Conservation (phyloP, 1,140 invertebrate genomes). For the Saccostrea echinata region DNA sequence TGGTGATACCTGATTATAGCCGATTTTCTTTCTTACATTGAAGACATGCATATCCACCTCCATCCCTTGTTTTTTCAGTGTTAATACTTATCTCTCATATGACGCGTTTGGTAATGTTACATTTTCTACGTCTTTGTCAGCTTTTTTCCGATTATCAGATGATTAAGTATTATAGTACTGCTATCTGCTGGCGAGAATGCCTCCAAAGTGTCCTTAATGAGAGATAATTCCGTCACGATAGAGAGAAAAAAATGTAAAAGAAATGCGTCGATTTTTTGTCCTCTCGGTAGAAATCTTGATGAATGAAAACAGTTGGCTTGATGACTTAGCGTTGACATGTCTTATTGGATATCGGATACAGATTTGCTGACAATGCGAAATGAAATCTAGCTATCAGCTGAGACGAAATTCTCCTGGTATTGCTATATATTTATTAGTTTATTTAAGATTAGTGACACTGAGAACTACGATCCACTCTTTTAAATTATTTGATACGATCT, state of each 20-base stretch:
- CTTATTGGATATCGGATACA: not conserved
- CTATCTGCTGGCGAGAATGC: not conserved
- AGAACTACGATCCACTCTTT: no score
- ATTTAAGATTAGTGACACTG: no score
- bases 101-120: not conserved
- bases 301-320: not conserved
- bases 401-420: no score
- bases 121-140: not conserved
- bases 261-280: not conserved
- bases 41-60: not conserved
- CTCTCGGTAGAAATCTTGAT: slow-evolving; percentile 8
- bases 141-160: not conserved
- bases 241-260: not conserved
- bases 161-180: not conserved
- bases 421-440: no score
- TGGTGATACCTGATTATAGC: not conserved
- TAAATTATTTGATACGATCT: no score
- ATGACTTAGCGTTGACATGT: not conserved
- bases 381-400: not conserved
- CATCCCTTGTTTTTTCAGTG: not conserved
- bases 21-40: not conserved
- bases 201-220: not conserved
- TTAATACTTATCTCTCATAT: not conserved
- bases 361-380: not conserved
- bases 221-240: not conserved